A percentile compares a stretch with the other conserved stretches of the same genome.
Evolutionary conservation across 2,113 vertebrate species (phyloP).

Genomic region (Raja brachyura): DNA sequence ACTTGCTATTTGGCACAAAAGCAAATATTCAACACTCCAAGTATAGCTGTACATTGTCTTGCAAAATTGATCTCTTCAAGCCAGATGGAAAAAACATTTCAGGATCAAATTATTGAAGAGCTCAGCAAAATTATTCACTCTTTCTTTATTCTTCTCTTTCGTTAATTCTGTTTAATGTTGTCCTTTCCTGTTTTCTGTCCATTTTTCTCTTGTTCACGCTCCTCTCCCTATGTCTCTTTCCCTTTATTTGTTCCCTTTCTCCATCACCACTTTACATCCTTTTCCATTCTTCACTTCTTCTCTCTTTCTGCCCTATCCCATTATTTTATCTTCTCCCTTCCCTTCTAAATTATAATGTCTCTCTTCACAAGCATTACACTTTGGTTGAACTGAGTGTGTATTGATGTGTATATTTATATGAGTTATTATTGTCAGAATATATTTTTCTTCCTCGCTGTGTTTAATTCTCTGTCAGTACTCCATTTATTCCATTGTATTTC

Average conservation of each 20-base stretch:
- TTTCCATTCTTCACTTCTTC: background rate
- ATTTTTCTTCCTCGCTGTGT: background rate
- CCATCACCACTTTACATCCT: background rate
- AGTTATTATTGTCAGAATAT: background rate
- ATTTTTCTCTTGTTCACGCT: background rate
- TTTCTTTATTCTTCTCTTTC: background rate
- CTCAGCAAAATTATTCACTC: too few relatives aligned
- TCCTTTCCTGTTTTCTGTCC: background rate
- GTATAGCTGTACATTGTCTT: background rate
- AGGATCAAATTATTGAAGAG: too few relatives aligned
- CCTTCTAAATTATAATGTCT: background rate
- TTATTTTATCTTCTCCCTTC: background rate
- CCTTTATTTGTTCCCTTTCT: background rate
- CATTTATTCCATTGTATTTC: background rate
- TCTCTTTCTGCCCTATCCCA: background rate
- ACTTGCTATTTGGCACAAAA: background rate
- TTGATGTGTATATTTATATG: background rate
- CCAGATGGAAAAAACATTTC: background rate
- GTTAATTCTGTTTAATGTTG: background rate
- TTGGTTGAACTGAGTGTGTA: background rate
- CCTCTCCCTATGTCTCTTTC: background rate
- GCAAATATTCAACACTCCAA: background rate
- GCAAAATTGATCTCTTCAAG: background rate
- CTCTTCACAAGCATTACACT: background rate
- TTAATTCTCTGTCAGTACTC: background rate